Percentiles rank a stretch among this genome's conserved stretches.
These are phyloP conservation scores for Halcyon smyrnensis DNA, from an alignment of 2,797 vertebrate species.

Conservation along the genomic window DNA sequence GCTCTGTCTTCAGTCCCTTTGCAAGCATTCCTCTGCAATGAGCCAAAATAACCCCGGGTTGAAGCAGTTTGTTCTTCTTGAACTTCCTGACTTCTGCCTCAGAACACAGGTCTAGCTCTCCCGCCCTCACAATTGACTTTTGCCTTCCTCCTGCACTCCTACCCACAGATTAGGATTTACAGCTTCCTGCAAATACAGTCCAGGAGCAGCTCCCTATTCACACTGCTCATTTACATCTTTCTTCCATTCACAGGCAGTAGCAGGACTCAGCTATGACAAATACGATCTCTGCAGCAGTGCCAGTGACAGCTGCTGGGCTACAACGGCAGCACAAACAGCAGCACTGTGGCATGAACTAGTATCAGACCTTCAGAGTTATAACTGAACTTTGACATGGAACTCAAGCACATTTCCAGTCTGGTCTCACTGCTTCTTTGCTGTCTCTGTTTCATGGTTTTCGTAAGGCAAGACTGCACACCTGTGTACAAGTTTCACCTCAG, in stretches of 20 bases:
- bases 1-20: not conserved
- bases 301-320: not conserved
- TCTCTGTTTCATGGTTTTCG: not conserved
- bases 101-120: not conserved
- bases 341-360: not conserved
- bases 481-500: not conserved
- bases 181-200: not conserved
- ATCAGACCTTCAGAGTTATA: not conserved
- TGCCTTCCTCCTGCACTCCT: not conserved
- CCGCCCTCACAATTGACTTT: not conserved
- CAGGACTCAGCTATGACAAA: not conserved
- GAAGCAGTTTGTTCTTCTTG: not conserved
- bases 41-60: not conserved
- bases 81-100: not conserved
- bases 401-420: not conserved
- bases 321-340: rapidly evolving
- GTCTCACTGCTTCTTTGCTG: not conserved
- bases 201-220: not conserved
- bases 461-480: not conserved
- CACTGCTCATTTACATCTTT: not conserved
- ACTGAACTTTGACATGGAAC: rapidly evolving
- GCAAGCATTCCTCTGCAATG: not conserved
- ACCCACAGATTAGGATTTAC: not conserved
- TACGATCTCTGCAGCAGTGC: not conserved
- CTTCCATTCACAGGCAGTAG: not conserved